Evolutionary conservation across 2,888 invertebrate genomes (phyloP), one percentile per base, ranked within the genome.

Genomic region (Apeira syringaria): DNA sequence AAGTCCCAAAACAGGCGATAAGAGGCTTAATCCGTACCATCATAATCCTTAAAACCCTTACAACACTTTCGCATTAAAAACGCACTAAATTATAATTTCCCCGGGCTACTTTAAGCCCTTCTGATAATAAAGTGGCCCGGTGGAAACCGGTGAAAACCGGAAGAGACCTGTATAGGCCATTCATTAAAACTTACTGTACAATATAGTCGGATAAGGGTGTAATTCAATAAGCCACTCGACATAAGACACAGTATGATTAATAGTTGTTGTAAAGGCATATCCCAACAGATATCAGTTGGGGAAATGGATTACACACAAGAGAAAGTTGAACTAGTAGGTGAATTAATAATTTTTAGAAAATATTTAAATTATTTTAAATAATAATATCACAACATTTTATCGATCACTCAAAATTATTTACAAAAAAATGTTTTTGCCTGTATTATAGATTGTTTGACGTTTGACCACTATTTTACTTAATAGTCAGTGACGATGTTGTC

Each of bases 191-290:
- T 46, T 40, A 40, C 7, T 7, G 80, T 76, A 74, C 69, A 68
- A 81, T 80, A 81, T 80, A 79, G 67, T 71, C 50, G 66, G 75
- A 72, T 74, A 73, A 76, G 76, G 66, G 76, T 74, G 77, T 84
- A 83, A 84, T 85, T 85, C 82, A 86, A 85, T 86, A 84, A 83
- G 69, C 79, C 70, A 64, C 64, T 65, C 63, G 58, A 61, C 66
- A 66, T 56, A 52, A 27, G 27, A 24, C 27, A 27, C 34, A 9
- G 35, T 31, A 34, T 46, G 45, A 46, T 46, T 46, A 46, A 46
- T 46, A 30, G 39, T 7, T 27, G 31, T 15, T 46, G 20, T 35
- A 31, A 35, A 27, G 31, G 27, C 24, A 44, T 27, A 39, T 26
- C 35, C 8, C 10, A 29, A 38, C 38, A 37, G 43, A 38, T 44